phyloP scores from a whole-genome alignment of 2,113 vertebrate species.

The Otocyon megalotis region DNA sequence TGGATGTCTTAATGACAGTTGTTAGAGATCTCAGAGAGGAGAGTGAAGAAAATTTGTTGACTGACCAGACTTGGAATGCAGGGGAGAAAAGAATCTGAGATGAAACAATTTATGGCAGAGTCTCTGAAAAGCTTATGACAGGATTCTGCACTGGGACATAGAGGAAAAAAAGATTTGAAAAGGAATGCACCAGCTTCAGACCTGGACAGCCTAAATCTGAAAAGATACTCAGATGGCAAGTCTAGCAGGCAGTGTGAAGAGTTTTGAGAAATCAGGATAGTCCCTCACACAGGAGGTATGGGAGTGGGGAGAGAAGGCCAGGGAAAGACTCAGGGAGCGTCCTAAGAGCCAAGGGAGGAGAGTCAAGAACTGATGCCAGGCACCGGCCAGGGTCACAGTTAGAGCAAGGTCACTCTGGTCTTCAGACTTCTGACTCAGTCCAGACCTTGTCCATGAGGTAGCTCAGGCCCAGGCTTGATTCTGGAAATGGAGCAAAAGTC shows the following conservation, averaged over 20 bases:
- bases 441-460: background rate
- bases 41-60: slow-evolving; percentile 2
- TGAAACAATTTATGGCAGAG: background rate
- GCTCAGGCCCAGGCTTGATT: background rate
- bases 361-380: background rate
- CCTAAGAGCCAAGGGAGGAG: background rate
- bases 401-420: background rate
- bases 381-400: background rate
- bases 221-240: background rate
- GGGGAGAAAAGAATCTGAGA: background rate
- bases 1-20: background rate
- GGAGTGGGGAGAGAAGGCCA: background rate
- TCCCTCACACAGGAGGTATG: background rate
- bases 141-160: background rate
- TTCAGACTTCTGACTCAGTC: background rate
- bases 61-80: background rate
- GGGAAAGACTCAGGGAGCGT: background rate
- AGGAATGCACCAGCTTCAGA: background rate
- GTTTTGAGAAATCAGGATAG: background rate
- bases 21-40: background rate
- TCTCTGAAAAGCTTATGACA: background rate
- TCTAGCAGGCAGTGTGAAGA: background rate
- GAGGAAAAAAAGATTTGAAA: background rate
- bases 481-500: background rate
- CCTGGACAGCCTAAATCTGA: background rate